These are phyloP conservation scores for Drosophila mojavensis DNA, from an alignment of 1,140 invertebrate species.

Conservation along the genomic window DNA sequence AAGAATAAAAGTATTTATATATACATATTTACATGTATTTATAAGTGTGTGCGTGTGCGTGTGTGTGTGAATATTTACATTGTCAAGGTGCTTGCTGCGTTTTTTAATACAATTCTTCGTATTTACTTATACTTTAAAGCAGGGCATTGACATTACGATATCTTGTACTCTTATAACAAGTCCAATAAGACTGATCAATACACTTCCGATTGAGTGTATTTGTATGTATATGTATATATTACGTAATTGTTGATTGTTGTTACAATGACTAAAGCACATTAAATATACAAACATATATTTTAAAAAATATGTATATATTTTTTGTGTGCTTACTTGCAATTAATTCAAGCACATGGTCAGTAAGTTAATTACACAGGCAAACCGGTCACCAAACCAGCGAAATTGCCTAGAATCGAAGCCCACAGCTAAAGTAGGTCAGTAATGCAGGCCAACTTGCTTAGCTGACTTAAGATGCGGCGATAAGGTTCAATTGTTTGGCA, in stretches of 20 bases:
- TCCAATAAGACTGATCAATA: conserved; percentile 4
- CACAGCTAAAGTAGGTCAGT: conserved; percentile 69
- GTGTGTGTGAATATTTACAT: not conserved
- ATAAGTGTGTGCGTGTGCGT: not conserved
- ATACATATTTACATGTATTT: not conserved
- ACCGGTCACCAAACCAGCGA: conserved; percentile 51
- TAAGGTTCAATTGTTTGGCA: not conserved
- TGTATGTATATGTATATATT: conserved; percentile 7
- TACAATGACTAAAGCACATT: conserved; percentile 13
- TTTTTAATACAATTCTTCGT: conserved; percentile 7
- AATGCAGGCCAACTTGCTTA: conserved; percentile 28
- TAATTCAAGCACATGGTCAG: conserved; percentile 26
- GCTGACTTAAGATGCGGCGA: not conserved
- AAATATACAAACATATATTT: not conserved
- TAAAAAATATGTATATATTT: not conserved
- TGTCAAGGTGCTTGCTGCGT: not conserved
- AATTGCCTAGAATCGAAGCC: conserved; percentile 34
- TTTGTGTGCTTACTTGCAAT: conserved; percentile 4
- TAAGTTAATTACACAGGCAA: conserved; percentile 51
- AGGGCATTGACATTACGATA: conserved; percentile 28
- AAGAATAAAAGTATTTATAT: not conserved
- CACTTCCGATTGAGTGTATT: not conserved
- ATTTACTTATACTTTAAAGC: conserved; percentile 2
- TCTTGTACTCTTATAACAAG: conserved; percentile 5
- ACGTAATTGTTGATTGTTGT: conserved; percentile 23